Evolutionary conservation across 2,888 invertebrate genomes (phyloP), one percentile per base, ranked within the genome.

Genomic region (Neocrepidodera transversa): DNA sequence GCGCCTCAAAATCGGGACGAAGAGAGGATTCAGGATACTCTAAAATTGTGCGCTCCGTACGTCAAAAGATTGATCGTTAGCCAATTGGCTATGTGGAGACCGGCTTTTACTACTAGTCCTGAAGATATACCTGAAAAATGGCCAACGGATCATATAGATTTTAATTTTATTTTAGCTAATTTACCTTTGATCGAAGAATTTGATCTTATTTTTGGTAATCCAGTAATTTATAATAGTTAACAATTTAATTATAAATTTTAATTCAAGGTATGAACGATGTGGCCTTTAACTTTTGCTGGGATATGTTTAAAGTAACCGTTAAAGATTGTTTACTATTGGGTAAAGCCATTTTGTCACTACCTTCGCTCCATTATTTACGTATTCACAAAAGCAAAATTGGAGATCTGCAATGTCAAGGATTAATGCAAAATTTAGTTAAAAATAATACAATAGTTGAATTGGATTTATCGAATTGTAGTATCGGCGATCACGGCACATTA

Each of bases 381-480:
- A 80, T 89, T 10, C 87, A 86, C 59, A 80, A 84, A 32, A 87
- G 87, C 67, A 84, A 82, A 65, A 73, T 88, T 38, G 84, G 86
- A 69, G 85, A 85, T 68, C 78, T 80, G 0, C 85, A 86, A 73
- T 82, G 82, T 0, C 86, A 86, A 56, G 75, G 84, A 1, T 80
- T 89, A 40, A 79, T 86, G 20, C 84, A 85, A 23, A 56, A 49
- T 26, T 55, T 67, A 14, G 58, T 74, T 11, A 68, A 66, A 42
- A 73, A 73, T 40, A 58, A 55, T 23, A 67, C 81, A 66, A 76
- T 88, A 23, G 81, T 83, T 62, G 86, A 86, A 68, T 70, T 89
- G 26, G 86, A 88, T 74, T 83, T 89, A 47, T 87, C 87, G 59
- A 85, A 88, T 71, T 88, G 88, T 72, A 82, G 84, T 66, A 84